These are phyloP conservation scores for Cynopterus sphinx DNA, from an alignment of 2,797 vertebrate species.

Conservation along the genomic window DNA sequence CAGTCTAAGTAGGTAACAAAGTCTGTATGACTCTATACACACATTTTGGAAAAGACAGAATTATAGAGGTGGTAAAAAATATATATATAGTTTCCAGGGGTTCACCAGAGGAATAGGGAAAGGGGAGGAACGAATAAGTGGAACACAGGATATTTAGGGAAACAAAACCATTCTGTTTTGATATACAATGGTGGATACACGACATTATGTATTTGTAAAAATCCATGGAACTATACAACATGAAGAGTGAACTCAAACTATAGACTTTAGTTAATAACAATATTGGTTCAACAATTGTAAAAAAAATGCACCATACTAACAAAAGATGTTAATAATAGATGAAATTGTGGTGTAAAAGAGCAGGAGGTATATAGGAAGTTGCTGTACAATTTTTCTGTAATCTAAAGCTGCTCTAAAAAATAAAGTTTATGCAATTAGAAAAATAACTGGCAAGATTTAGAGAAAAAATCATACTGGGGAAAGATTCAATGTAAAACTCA, in stretches of 20 bases:
- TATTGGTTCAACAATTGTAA: not conserved
- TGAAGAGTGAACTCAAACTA: not conserved
- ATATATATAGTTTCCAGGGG: not conserved
- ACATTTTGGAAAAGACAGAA: not conserved
- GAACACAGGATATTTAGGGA: not conserved
- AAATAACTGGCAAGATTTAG: not conserved
- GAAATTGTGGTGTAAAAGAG: not conserved
- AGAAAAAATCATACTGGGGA: not conserved
- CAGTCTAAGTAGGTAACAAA: not conserved
- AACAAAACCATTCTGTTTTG: not conserved
- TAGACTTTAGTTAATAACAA: not conserved
- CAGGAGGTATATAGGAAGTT: not conserved
- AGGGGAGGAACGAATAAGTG: not conserved
- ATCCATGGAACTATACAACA: not conserved
- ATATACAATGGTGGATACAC: not conserved
- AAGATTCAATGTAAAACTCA: not conserved
- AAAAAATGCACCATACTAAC: not conserved
- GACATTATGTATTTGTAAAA: not conserved
- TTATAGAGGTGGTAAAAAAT: not conserved
- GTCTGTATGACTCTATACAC: not conserved
- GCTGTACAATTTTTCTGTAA: not conserved
- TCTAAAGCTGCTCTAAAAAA: not conserved
- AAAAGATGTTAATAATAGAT: slow-evolving; percentile 10
- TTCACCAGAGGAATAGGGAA: not conserved
- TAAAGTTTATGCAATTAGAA: not conserved